These are phyloP conservation scores for Poeciliopsis retropinna DNA, from an alignment of 2,113 vertebrate genomes.

Conservation along the genomic window DNA sequence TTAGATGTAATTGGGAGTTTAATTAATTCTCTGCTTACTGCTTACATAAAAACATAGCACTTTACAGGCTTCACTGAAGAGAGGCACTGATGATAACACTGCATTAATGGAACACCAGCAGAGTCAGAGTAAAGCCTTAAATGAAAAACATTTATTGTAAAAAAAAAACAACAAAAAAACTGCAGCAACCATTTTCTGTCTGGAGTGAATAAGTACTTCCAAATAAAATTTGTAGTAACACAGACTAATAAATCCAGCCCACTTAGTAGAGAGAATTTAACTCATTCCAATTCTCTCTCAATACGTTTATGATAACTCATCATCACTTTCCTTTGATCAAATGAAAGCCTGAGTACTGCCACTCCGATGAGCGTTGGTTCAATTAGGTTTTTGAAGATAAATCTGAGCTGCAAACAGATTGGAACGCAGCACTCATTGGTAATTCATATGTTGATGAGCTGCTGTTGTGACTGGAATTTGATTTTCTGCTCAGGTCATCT, in stretches of 20 bases:
- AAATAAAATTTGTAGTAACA: slow-evolving; percentile 6
- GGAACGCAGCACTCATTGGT: slow-evolving; percentile 4
- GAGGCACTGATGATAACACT: slow-evolving; percentile 19
- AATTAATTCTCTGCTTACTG: slow-evolving; percentile 9
- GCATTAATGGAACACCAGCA: slow-evolving; percentile 4
- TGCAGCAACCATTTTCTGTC: slow-evolving; percentile 3
- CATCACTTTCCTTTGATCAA: slow-evolving; percentile 31
- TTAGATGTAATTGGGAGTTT: neutral
- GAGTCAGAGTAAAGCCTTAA: slow-evolving; percentile 3
- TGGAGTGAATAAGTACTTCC: slow-evolving; percentile 14
- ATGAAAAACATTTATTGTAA: neutral
- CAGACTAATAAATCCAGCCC: slow-evolving; percentile 14
- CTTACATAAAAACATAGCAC: slow-evolving; percentile 81
- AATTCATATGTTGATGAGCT: slow-evolving; percentile 52
- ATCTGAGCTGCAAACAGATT: slow-evolving; percentile 28
- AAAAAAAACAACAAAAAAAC: neutral
- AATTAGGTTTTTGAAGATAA: slow-evolving; percentile 31
- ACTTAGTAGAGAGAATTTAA: neutral
- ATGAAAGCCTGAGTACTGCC: neutral
- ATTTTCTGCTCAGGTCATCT: slow-evolving; percentile 19
- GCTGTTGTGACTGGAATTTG: slow-evolving; percentile 16
- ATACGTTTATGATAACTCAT: slow-evolving; percentile 18
- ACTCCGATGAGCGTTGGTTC: slow-evolving; percentile 4
- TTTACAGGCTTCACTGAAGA: slow-evolving; percentile 86
- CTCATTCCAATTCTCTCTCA: slow-evolving; percentile 12